These are phyloP conservation scores for Epizoanthus illoricatus DNA, from an alignment of 92 coral and sea anemone genomes.

Conservation along the genomic window DNA sequence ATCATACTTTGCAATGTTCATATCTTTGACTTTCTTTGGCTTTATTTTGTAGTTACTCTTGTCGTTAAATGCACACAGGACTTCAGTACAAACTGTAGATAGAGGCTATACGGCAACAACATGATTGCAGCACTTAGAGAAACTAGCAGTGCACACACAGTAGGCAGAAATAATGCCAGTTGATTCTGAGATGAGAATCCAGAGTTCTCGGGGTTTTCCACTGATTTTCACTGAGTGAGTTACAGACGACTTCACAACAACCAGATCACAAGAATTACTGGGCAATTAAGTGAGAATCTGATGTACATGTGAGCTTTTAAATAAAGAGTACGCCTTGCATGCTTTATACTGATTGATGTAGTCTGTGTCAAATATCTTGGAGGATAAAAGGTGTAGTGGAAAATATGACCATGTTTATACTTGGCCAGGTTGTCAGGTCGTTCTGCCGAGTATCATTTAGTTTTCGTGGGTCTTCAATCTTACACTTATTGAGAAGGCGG, in stretches of 20 bases:
- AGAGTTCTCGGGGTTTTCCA: constrained; percentile 24
- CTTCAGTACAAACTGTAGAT: constrained; percentile 25
- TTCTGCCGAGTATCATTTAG: constrained; percentile 29
- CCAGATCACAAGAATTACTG: constrained; percentile 31
- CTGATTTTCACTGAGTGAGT: constrained; percentile 39
- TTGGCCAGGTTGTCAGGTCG: constrained; percentile 38
- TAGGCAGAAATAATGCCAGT: constrained; percentile 30
- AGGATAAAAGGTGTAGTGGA: constrained; percentile 12
- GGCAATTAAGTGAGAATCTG: constrained; percentile 31
- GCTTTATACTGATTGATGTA: constrained; percentile 35
- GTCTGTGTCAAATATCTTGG: constrained; percentile 42
- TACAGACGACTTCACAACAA: constrained; percentile 38
- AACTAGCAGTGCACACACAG: constrained; percentile 40
- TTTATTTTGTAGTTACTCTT: constrained; percentile 16
- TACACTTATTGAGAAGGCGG: background rate
- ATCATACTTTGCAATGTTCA: constrained; percentile 18
- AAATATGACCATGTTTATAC: constrained; percentile 32
- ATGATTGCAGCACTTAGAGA: constrained; percentile 39
- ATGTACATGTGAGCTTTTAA: constrained; percentile 30
- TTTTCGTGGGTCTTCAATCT: constrained; percentile 13
- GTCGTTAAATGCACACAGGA: constrained; percentile 33
- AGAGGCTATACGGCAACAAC: constrained; percentile 12
- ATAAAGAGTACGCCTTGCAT: constrained; percentile 37
- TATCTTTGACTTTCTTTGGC: constrained; percentile 36
- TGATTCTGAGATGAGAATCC: constrained; percentile 29